Conservation (phyloP, 1,140 invertebrate genomes). For the Prorops nasuta region DNA sequence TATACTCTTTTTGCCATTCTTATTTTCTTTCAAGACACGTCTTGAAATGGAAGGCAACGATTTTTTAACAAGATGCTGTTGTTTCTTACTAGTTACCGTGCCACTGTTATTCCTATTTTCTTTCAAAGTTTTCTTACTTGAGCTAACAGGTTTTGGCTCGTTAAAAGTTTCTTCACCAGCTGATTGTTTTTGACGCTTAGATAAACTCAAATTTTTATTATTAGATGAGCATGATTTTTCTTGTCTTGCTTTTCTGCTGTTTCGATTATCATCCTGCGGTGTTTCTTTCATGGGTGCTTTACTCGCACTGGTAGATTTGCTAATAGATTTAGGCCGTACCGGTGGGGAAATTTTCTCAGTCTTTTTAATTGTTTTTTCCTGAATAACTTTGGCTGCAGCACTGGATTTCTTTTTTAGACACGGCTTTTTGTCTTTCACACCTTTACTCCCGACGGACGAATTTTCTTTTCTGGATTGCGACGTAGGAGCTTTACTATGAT, state of each 20-base stretch:
- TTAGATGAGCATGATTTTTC: conserved; percentile 22
- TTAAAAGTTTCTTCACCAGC: conserved; percentile 13
- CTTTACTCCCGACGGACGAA: conserved; percentile 8
- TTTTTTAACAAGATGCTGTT: conserved; percentile 23
- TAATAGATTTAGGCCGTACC: too few species aligned
- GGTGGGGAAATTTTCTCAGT: conserved; percentile 17
- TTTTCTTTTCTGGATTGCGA: conserved; percentile 9
- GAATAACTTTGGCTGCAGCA: conserved; percentile 12
- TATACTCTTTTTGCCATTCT: conserved; percentile 42
- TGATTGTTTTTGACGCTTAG: conserved; percentile 25
- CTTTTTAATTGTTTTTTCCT: conserved; percentile 12
- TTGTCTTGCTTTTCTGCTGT: conserved; percentile 26
- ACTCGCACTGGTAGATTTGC: conserved; percentile 31
- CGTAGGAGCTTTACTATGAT: background rate
- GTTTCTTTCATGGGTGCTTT: conserved; percentile 25
- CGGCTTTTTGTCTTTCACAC: conserved; percentile 22
- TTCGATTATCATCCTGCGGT: conserved; percentile 22
- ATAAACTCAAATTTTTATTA: conserved; percentile 16
- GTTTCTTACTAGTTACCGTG: conserved; percentile 21
- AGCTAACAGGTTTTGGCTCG: conserved; percentile 23
- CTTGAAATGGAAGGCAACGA: conserved; percentile 25
- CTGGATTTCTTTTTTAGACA: conserved; percentile 26
- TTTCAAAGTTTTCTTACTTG: conserved; percentile 39
- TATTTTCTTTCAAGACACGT: conserved; percentile 50
- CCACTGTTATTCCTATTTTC: conserved; percentile 37